Evolutionary conservation across 1,140 invertebrate species (phyloP), one percentile per base, ranked within the genome.

Genomic region (Euwallacea similis): DNA sequence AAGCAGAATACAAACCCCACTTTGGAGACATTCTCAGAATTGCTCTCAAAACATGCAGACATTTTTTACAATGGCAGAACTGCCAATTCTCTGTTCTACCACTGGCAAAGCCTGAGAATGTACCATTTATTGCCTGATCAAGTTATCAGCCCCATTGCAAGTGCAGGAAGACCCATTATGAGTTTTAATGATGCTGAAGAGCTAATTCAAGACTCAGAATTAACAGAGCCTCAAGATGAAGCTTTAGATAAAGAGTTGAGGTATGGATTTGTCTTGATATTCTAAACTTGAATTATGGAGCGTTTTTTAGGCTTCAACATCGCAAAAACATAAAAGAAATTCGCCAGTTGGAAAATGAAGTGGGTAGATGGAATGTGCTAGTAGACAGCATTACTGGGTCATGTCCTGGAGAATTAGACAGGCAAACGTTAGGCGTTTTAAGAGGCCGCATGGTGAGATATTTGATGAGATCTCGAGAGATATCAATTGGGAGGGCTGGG

Each of bases 101-200:
- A 98, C 82, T 99, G 97, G 97, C 87, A 93, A 68, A 84, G 95
- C 21, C 89, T 99, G 83, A 96, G 96, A 81, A 95, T 98, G 77
- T 97, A 97, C 81, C 91, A 95, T 77, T 83, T 99, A 2, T 81
- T 99, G 44, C 90, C 93, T 0, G 96, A 98, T 84, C 96, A 98
- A 85, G 87, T 87, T 63, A 88, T 93, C 75, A 88, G 87, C 76
- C 84, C 85, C 61, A 80, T 89, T 62, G 86, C 87, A 42, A 85
- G 86, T 75, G 83, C 86, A 80, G 80, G 77, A 56, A 86, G 85
- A 69, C 77, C 89, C 76, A 85, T 92, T 21, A 79, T 94, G 44
- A 93, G 89, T 76, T 98, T 98, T 80, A 95, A 93, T 55, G 96
- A 98, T 85, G 93, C 93, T 6, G 96, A 98, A 82, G 94, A 97